Conservation (phyloP, 1,140 invertebrate species). For the Zaprionus tsacasi region DNA sequence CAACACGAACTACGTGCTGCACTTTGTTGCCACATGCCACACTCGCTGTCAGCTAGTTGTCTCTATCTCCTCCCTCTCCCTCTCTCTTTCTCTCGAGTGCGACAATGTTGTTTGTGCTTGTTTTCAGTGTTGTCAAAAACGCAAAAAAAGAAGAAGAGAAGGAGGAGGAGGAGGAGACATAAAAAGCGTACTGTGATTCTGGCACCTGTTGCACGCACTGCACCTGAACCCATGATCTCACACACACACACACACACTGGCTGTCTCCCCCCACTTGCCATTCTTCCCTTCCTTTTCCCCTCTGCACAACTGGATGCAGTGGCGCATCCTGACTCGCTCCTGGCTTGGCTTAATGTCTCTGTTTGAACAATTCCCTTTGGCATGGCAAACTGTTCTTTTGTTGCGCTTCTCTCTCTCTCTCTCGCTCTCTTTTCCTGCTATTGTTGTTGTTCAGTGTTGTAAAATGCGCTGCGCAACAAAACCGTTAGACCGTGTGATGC, state of each 20-base stretch:
- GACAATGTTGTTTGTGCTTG: slow-evolving; percentile 57
- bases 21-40: slow-evolving; percentile 33
- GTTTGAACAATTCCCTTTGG: slow-evolving; percentile 54
- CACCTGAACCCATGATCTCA: slow-evolving; percentile 51
- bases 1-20: slow-evolving; percentile 26
- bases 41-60: slow-evolving; percentile 12
- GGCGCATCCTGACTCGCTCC: slow-evolving; percentile 2
- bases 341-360: slow-evolving; percentile 40
- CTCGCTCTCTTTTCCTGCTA: not conserved
- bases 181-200: slow-evolving; percentile 60
- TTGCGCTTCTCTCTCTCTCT: not conserved
- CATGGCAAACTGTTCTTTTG: slow-evolving; percentile 52
- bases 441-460: slow-evolving; percentile 30
- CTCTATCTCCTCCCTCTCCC: not conserved
- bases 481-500: slow-evolving; percentile 4
- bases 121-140: slow-evolving; percentile 21
- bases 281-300: not conserved
- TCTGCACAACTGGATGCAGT: slow-evolving; percentile 11
- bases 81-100: slow-evolving; percentile 43
- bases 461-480: slow-evolving; percentile 8
- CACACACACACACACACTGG: slow-evolving; percentile 27
- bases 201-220: slow-evolving; percentile 77
- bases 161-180: slow-evolving; percentile 21
- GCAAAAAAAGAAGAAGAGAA: slow-evolving; percentile 30
- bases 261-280: too few species aligned